A percentile compares a stretch with the other conserved stretches of the same genome.
Evolutionary conservation across 1,140 invertebrate species (phyloP).

Genomic region (Drosophila athabasca): DNA sequence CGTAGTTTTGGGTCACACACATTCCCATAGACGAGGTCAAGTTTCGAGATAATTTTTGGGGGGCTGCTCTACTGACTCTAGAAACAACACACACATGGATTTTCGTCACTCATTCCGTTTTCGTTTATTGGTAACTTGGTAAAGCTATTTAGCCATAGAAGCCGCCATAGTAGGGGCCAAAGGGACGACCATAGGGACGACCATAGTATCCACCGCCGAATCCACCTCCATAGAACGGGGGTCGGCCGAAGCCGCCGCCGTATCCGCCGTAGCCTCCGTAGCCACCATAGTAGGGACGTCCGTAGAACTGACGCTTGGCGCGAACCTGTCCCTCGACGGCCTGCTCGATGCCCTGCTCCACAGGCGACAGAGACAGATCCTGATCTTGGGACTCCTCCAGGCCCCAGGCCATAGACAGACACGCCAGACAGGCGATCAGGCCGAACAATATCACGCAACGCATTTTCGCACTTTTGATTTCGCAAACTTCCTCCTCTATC

Average conservation of each 20-base stretch:
- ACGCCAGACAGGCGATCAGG: slow-evolving; percentile 35
- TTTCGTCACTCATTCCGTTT: slow-evolving; percentile 14
- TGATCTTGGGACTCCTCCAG: slow-evolving; percentile 24
- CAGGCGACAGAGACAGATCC: slow-evolving; percentile 22
- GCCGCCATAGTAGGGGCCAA: neutral
- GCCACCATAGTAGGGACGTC: neutral
- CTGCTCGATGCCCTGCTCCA: slow-evolving; percentile 33
- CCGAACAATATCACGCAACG: slow-evolving; percentile 50
- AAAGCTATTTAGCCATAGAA: slow-evolving; percentile 15
- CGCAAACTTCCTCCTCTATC: slow-evolving; percentile 5
- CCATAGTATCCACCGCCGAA: slow-evolving; percentile 25
- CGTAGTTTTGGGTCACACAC: slow-evolving; percentile 52
- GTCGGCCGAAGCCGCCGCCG: neutral
- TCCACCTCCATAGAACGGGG: slow-evolving; percentile 2
- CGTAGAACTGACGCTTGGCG: slow-evolving; percentile 49
- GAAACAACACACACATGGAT: neutral
- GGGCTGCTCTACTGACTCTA: slow-evolving; percentile 7
- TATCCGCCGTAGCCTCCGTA: slow-evolving; percentile 13
- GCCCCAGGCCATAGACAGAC: slow-evolving; percentile 17
- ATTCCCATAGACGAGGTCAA: slow-evolving; percentile 54
- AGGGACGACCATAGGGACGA: neutral
- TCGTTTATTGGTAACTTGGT: slow-evolving; percentile 35
- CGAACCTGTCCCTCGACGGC: slow-evolving; percentile 40
- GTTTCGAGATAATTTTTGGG: slow-evolving; percentile 49
- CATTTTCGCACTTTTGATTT: slow-evolving; percentile 42